These are phyloP conservation scores for Seriola rivoliana DNA, from an alignment of 2,113 vertebrate species.

Conservation along the genomic window DNA sequence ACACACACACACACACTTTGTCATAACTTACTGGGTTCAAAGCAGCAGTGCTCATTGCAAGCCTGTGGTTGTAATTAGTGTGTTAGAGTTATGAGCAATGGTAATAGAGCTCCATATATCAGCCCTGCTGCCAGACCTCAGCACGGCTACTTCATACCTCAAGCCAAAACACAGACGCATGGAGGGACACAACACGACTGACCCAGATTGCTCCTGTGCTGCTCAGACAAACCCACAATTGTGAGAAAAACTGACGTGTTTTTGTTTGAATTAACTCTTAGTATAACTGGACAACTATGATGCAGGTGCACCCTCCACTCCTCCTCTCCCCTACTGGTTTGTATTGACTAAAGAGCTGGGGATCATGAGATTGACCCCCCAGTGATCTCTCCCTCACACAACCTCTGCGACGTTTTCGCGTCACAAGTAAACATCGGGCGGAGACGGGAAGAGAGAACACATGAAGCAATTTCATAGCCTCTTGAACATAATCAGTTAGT, in stretches of 20 bases:
- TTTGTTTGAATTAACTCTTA: neutral
- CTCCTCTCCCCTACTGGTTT: neutral
- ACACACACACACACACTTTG: slow-evolving; percentile 12
- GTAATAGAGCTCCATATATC: slow-evolving; percentile 39
- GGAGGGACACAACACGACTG: neutral
- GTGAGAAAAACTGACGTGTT: neutral
- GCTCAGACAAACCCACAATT: neutral
- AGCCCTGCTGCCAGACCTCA: slow-evolving; percentile 38
- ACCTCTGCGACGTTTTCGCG: too few species aligned
- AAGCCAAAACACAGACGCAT: slow-evolving; percentile 29
- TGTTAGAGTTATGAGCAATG: slow-evolving; percentile 50
- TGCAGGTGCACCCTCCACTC: neutral
- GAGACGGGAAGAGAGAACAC: neutral
- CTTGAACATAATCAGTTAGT: neutral
- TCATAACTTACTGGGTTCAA: slow-evolving; percentile 25
- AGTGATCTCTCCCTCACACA: neutral
- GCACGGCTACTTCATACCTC: slow-evolving; percentile 24
- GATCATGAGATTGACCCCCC: slow-evolving; percentile 1
- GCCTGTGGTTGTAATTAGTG: slow-evolving; percentile 52
- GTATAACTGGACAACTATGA: too few species aligned
- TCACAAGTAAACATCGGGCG: neutral
- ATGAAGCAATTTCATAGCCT: neutral
- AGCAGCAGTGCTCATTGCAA: slow-evolving; percentile 6
- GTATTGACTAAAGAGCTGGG: slow-evolving; percentile 10
- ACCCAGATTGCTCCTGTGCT: slow-evolving; percentile 31